phyloP scores from a whole-genome alignment of 2,113 vertebrate species.

The Xenopus borealis region DNA sequence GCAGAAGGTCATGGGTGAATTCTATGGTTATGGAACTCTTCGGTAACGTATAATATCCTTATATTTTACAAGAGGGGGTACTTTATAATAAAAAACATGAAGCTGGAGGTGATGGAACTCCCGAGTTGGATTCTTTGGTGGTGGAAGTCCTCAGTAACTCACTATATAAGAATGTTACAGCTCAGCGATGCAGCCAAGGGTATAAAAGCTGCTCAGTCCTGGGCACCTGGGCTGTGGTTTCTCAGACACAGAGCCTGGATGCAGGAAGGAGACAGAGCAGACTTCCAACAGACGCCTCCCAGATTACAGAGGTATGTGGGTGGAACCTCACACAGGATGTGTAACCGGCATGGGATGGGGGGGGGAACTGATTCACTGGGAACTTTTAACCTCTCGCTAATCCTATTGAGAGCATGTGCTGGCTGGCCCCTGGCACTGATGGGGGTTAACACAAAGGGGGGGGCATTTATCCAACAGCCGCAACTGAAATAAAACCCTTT shows the following conservation, averaged over 20 bases:
- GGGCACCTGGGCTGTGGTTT: conserved; percentile 12
- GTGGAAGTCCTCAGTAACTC: too few relatives aligned
- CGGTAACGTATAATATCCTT: too few relatives aligned
- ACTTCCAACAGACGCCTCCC: conserved; percentile 58
- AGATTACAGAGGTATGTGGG: conserved; percentile 72
- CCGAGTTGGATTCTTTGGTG: too few relatives aligned
- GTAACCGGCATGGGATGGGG: conserved; percentile 58
- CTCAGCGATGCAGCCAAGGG: background rate
- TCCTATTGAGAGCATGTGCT: conserved; percentile 46
- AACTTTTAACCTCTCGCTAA: conserved; percentile 56
- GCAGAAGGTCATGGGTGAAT: too few relatives aligned
- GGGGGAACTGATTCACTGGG: conserved; percentile 39
- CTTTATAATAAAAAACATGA: too few relatives aligned
- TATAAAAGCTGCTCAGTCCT: background rate
- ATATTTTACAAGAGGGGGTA: too few relatives aligned
- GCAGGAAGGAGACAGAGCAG: conserved; percentile 58
- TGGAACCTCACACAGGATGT: conserved; percentile 73
- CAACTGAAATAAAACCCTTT: too few relatives aligned
- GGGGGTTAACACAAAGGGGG: conserved; percentile 8
- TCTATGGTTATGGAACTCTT: too few relatives aligned
- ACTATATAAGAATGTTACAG: too few relatives aligned
- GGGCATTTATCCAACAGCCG: background rate
- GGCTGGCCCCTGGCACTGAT: background rate
- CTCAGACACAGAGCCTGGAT: conserved; percentile 44
- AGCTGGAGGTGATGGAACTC: too few relatives aligned